Evolutionary conservation across 1,140 invertebrate genomes (phyloP).

Genomic region (Aethina tumida): DNA sequence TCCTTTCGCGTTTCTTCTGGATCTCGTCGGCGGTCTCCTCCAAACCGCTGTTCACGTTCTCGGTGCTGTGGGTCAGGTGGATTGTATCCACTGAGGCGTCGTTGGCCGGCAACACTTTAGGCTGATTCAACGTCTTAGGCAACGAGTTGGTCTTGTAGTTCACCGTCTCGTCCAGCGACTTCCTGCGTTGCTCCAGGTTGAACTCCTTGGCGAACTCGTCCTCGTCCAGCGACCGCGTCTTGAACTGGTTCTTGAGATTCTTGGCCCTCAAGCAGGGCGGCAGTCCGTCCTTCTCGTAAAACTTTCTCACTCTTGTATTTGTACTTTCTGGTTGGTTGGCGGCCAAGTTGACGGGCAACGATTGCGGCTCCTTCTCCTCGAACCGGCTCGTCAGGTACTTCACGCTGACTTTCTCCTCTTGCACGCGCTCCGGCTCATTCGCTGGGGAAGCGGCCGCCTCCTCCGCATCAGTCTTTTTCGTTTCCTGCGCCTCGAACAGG

Average conservation of each 20-base stretch:
- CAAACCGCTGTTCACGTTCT: constrained; percentile 23
- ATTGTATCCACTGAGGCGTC: constrained; percentile 21
- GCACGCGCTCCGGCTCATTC: constrained; percentile 1
- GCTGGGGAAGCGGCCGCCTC: no score
- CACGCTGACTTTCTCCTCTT: constrained; percentile 18
- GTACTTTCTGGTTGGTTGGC: constrained; percentile 4
- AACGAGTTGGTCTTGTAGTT: constrained; percentile 35
- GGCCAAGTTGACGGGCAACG: not conserved
- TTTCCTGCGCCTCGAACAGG: constrained; percentile 11
- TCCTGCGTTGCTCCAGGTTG: constrained; percentile 35
- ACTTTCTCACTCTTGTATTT: constrained; percentile 11
- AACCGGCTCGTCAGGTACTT: constrained; percentile 26
- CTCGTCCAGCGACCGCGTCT: constrained; percentile 63
- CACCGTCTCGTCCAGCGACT: constrained; percentile 41
- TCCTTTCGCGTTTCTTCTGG: constrained; percentile 57
- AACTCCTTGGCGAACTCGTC: constrained; percentile 56
- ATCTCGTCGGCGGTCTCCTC: constrained; percentile 23
- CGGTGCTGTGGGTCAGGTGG: constrained; percentile 26
- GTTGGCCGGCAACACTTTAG: constrained; percentile 45
- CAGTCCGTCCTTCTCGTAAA: constrained; percentile 31
- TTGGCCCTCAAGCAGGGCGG: constrained; percentile 45
- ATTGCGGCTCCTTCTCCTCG: constrained; percentile 15
- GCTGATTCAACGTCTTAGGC: constrained; percentile 41
- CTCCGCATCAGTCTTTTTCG: constrained; percentile 5
- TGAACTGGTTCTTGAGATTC: constrained; percentile 48